Percentiles rank a stretch among this genome's conserved stretches.
Conservation (phyloP, 1,140 invertebrate genomes). For the Pentalonia nigronervosa region DNA sequence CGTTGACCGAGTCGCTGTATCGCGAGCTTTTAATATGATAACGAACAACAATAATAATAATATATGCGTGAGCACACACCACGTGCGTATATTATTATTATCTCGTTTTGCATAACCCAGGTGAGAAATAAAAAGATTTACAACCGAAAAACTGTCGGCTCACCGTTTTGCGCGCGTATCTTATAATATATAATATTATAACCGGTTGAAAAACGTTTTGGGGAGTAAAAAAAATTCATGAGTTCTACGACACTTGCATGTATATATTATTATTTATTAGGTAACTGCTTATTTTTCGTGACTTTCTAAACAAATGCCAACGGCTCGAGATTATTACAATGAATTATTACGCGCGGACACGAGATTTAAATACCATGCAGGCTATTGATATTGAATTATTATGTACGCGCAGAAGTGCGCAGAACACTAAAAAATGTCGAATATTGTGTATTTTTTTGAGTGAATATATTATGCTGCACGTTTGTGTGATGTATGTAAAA, state of each 20-base stretch:
- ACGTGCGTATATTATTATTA: neutral
- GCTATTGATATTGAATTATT: neutral
- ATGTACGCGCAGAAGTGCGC: neutral
- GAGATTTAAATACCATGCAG: neutral
- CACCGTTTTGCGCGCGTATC: no score
- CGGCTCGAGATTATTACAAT: neutral
- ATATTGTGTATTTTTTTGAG: neutral
- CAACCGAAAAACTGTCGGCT: neutral
- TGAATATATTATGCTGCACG: neutral
- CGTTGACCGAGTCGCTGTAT: neutral
- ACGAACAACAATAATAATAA: neutral
- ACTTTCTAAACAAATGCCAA: neutral
- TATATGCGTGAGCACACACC: neutral
- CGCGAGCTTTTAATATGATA: slow-evolving; percentile 28
- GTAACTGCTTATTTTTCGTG: neutral
- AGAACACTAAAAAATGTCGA: neutral
- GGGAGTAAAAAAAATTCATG: neutral
- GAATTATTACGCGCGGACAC: neutral
- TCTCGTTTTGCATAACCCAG: neutral
- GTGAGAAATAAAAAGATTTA: neutral
- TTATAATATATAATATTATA: neutral
- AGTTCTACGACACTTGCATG: neutral
- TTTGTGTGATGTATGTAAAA: neutral
- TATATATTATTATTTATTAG: no score
- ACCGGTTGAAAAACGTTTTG: neutral